Base-by-base conservation (phyloP, 2,113 vertebrate species). In the Percina caprodes region DNA sequence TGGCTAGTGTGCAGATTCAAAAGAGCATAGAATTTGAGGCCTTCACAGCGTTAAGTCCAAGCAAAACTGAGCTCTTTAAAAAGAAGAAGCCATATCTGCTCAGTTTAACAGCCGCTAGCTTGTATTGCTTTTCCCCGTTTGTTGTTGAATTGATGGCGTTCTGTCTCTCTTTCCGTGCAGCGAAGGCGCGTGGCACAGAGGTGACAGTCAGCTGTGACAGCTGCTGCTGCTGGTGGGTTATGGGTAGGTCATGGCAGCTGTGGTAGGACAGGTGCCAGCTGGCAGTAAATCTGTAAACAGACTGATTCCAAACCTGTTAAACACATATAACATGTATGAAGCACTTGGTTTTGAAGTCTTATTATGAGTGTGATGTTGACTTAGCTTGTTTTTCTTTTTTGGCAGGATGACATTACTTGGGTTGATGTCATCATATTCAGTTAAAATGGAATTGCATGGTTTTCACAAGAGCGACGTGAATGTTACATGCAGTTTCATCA, bases 401-500 rank as follows among this genome's bases (percentile, higher is more conserved):
- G 26, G 16, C 49, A 26, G 21, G 52, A 42, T 30, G 39, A 48
- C 18, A 60, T 58, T 46, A 30, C 15, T 8, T 5, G 4, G 33
- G 23, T 69, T 63, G 51, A 79, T 69, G 39, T 61, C 55, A 12
- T 79, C 19, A 51, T 33, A 58, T 56, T 72, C 54, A 26, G 19
- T 4, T 51, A 54, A 77, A 73, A 23, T 69, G 55, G 33, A 69
- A 69, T 21, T 48, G 39, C 63, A 33, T 51, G 24, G 24, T 68
- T 52, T 68, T 52, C 46, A 21, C 45, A 5, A 18, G 42, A 70
- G 54, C 61, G 9, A 80, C 19, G 51, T 69, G 60, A 56, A 21
- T 23, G 60, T 90, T 90, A 81, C 87, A 51, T 9, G 19, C 52
- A 16, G 69, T 92, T 93, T 88, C 90, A 90, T 91, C 91, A 91